Evolutionary conservation across 1,140 invertebrate genomes (phyloP).

Genomic region (Hylyphantes graminicola): DNA sequence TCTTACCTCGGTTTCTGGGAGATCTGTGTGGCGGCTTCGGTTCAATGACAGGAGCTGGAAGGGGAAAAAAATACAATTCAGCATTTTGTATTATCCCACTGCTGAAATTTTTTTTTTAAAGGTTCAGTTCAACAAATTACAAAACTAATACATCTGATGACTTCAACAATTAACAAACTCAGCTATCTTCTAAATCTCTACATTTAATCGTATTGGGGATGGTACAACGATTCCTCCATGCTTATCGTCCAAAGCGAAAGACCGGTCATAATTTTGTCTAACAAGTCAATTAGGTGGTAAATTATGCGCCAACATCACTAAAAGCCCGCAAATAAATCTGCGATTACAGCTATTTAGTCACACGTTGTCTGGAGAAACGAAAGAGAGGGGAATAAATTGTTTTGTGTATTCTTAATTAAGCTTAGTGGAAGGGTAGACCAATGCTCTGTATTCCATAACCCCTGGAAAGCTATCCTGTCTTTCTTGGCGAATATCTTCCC

Average conservation of each 20-base stretch:
- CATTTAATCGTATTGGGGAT: neutral
- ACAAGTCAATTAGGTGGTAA: constrained; percentile 45
- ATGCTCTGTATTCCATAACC: constrained; percentile 3
- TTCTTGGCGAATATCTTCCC: constrained; percentile 29
- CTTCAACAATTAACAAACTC: too few relatives aligned
- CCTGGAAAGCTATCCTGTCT: constrained; percentile 32
- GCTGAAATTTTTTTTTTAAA: too few relatives aligned
- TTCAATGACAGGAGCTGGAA: too few relatives aligned
- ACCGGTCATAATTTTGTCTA: constrained; percentile 2
- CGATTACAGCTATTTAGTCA: constrained; percentile 24
- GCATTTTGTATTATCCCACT: too few relatives aligned
- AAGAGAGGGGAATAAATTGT: constrained; percentile 14
- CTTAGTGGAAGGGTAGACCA: neutral
- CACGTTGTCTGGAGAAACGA: constrained; percentile 11
- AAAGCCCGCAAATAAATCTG: constrained; percentile 29
- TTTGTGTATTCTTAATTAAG: constrained; percentile 26
- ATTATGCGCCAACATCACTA: constrained; percentile 26
- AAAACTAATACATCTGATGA: too few relatives aligned
- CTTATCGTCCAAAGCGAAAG: constrained; percentile 16
- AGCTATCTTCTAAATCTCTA: too few relatives aligned
- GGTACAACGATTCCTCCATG: neutral
- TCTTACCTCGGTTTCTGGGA: too few relatives aligned
- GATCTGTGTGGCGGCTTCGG: too few relatives aligned
- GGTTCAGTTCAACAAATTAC: too few relatives aligned
- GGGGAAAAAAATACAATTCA: too few relatives aligned